phyloP scores from a whole-genome alignment of 2,113 vertebrate genomes.

The Suricata suricatta region DNA sequence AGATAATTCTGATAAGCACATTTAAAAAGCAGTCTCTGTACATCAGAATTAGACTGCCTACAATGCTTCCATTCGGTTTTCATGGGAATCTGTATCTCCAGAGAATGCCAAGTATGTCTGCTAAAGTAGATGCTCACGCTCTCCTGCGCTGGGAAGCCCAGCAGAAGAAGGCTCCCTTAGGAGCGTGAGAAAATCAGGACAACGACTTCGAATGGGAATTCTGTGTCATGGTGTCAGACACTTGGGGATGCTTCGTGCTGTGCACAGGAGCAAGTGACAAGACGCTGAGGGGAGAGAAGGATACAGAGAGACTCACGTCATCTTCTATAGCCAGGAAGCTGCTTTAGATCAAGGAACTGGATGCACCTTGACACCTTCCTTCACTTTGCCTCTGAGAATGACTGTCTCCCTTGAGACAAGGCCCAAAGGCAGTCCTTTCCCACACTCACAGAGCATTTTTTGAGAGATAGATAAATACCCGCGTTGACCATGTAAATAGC shows the following conservation, averaged over 20 bases:
- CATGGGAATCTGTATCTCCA: not conserved
- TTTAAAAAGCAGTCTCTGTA: slow-evolving; percentile 10
- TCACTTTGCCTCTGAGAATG: not conserved
- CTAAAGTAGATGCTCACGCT: not conserved
- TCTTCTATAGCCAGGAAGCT: not conserved
- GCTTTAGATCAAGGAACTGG: not conserved
- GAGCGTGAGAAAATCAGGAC: not conserved
- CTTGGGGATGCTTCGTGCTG: too few relatives aligned
- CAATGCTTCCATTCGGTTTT: not conserved
- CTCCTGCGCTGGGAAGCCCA: not conserved
- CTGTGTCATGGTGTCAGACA: not conserved
- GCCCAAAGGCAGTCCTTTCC: not conserved
- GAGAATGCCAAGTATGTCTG: not conserved
- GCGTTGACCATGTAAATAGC: not conserved
- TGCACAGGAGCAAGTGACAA: not conserved
- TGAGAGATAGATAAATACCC: not conserved
- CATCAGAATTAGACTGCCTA: not conserved
- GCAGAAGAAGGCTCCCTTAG: not conserved
- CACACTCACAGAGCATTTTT: not conserved
- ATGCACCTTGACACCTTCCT: not conserved
- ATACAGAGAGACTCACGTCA: not conserved
- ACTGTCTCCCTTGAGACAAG: not conserved
- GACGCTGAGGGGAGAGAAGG: not conserved
- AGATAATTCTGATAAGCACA: not conserved
- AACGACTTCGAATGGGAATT: not conserved